Evolutionary conservation across 2,797 vertebrate species (phyloP), one percentile per base, ranked within the genome.

Genomic region (Tenualosa thibaudeaui): DNA sequence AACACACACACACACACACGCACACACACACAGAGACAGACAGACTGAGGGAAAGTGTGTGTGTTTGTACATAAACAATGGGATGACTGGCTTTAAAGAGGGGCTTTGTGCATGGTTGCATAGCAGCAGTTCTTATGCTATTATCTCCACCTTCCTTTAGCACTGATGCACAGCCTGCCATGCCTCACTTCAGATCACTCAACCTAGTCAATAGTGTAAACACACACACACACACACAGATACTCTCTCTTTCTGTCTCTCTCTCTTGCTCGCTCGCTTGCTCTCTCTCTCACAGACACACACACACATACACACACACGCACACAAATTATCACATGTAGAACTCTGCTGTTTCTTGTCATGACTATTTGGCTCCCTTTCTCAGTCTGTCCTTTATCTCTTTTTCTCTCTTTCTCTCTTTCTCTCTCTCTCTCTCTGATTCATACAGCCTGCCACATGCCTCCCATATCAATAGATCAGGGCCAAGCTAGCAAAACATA

Each of bases 291-390:
- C 31, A 31, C 31, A 31, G 31, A 31, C 31, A 31, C 31, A 31
- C 54, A 56, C 31, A 82, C 53, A 49, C 58, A 81, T 84, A 62
- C 53, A 84, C 37, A 84, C 78, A 78, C 81, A 83, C 78, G 49
- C 54, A 65, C 56, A 46, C 24, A 60, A 22, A 22, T 37, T 7
- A 31, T 82, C n/a, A 15, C 46, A 46, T 46, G 3, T 46, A 46
- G 46, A 46, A 46, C 46, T 4, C 46, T 46, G 46, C 46, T 46
- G 46, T 19, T 40, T 58, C 58, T 82, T 82, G 17, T 54, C 19
- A 37, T 26, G 4, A 17, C 26, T 81, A 51, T 54, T 54, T 56
- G 31, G 31, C 31, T 31, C 31, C 31, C 1, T 31, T 31, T 31
- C 31, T 31, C 31, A 31, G 31, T 31, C 31, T 31, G 31, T 31